Conservation (phyloP, 2,888 invertebrate genomes). For the Caenorhabditis uteleia region DNA sequence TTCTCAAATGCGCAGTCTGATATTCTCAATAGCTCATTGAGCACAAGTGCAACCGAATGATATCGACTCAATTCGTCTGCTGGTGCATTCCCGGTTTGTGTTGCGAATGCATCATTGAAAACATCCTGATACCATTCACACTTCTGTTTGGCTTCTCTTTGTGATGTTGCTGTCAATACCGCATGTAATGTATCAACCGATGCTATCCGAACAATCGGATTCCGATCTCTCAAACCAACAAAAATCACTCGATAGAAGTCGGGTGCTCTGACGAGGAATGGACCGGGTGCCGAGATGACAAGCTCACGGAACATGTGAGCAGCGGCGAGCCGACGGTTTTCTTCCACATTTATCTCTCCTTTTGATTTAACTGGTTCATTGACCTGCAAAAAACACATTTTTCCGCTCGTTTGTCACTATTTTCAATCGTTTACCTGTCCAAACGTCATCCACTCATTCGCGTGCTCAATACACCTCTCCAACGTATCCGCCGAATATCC, state of each 20-base stretch:
- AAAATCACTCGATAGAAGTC: slow-evolving; percentile 71
- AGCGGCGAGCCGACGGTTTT: slow-evolving; percentile 40
- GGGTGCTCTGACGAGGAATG: slow-evolving; percentile 79
- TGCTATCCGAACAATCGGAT: slow-evolving; percentile 85
- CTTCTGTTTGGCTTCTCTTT: slow-evolving; percentile 90
- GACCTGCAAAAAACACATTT: no score
- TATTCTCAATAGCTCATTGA: slow-evolving; percentile 86
- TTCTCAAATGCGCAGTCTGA: slow-evolving; percentile 58
- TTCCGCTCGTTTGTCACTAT: slow-evolving; percentile 78
- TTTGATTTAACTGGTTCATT: no score
- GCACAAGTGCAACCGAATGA: slow-evolving; percentile 54
- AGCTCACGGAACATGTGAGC: slow-evolving; percentile 84
- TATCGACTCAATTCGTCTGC: slow-evolving; percentile 16
- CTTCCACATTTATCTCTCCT: no score
- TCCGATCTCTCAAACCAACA: slow-evolving; percentile 59
- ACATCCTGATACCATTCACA: slow-evolving; percentile 88
- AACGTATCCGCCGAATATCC: slow-evolving; percentile 94
- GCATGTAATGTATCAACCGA: slow-evolving; percentile 93
- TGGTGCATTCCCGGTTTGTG: slow-evolving; percentile 4
- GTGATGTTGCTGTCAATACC: slow-evolving; percentile 90
- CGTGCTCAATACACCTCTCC: slow-evolving; percentile 94
- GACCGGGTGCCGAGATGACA: slow-evolving; percentile 92
- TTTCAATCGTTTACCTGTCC: slow-evolving; percentile 79
- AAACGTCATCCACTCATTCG: slow-evolving; percentile 97
- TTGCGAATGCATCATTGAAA: slow-evolving; percentile 83